These are phyloP conservation scores for Cossypha caffra DNA, from an alignment of 2,797 vertebrate genomes.

Conservation along the genomic window DNA sequence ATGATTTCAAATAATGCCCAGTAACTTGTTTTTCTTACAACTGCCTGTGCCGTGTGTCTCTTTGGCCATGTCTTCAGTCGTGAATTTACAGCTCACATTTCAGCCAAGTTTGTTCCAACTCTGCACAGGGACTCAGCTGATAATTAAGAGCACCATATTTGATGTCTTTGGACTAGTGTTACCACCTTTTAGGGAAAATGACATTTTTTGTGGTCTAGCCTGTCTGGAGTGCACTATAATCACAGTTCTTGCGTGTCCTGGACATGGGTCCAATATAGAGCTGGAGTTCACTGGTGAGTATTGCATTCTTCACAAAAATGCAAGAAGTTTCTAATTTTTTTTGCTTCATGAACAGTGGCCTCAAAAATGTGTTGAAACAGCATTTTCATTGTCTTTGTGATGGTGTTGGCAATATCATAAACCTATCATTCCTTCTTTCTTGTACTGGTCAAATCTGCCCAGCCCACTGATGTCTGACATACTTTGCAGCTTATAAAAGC, in stretches of 20 bases:
- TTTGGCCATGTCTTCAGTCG: accelerated
- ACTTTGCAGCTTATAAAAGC: background rate
- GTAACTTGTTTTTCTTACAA: background rate
- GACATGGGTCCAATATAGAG: background rate
- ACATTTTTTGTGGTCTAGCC: background rate
- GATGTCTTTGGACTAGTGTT: background rate
- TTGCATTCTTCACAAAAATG: background rate
- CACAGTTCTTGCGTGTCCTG: background rate
- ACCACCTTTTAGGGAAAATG: background rate
- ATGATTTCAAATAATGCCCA: background rate
- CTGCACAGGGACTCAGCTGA: background rate
- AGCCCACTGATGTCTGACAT: background rate
- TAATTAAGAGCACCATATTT: background rate
- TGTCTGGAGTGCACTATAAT: background rate
- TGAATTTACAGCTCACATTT: background rate
- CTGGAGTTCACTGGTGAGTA: background rate
- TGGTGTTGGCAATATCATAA: background rate
- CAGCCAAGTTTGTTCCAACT: background rate
- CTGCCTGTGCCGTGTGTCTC: background rate
- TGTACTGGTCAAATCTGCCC: background rate
- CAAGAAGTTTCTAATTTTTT: background rate
- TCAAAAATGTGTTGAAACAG: background rate
- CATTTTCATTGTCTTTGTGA: background rate
- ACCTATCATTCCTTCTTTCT: background rate
- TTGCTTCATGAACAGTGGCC: background rate